Evolutionary conservation across 2,797 vertebrate genomes (phyloP).

Genomic region (Phalanger gymnotis): DNA sequence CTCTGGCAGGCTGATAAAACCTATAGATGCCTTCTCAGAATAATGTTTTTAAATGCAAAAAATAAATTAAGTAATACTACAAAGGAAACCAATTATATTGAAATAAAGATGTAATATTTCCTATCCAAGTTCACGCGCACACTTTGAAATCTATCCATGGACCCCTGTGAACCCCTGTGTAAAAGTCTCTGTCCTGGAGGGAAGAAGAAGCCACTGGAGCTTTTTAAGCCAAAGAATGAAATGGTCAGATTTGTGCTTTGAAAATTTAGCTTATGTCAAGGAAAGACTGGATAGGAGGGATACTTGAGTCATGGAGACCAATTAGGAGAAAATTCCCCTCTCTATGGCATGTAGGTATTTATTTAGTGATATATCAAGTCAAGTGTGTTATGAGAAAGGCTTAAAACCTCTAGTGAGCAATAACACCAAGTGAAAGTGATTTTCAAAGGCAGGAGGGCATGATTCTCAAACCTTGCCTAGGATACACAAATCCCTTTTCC

Average conservation of each 20-base stretch:
- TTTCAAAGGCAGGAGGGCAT: background rate
- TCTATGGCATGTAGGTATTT: background rate
- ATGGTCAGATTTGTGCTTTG: background rate
- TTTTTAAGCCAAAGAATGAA: background rate
- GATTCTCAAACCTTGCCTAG: background rate
- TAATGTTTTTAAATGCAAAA: background rate
- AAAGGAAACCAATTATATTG: background rate
- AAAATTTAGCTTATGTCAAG: background rate
- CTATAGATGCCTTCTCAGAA: background rate
- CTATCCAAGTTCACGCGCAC: background rate
- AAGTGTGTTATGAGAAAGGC: background rate
- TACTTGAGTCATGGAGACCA: background rate
- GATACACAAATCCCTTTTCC: background rate
- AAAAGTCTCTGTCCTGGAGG: background rate
- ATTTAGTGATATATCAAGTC: conserved; percentile 4
- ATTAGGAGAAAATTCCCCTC: background rate
- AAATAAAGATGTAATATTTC: background rate
- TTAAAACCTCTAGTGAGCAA: background rate
- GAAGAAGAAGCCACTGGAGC: background rate
- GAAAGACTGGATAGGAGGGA: background rate
- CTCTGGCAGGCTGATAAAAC: background rate
- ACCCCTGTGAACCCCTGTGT: background rate
- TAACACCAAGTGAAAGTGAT: background rate
- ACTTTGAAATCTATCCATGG: background rate
- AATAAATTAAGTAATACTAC: background rate